Evolutionary conservation across 2,797 vertebrate genomes (phyloP).

Genomic region (Phoeniculus purpureus): DNA sequence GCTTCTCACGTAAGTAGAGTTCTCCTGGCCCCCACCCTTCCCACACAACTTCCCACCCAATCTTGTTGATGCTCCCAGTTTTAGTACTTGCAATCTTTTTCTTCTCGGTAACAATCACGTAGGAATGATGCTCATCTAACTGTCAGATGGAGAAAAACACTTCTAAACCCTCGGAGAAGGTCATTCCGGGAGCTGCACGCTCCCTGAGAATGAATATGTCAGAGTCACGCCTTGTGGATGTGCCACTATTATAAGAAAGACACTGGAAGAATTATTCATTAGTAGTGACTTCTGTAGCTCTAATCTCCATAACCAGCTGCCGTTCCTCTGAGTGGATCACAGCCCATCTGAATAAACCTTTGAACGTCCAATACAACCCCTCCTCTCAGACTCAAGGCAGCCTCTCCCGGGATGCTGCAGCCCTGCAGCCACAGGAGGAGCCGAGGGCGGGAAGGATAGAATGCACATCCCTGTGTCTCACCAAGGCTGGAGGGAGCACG

Average conservation of each 20-base stretch:
- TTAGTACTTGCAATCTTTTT: background rate
- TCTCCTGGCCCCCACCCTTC: background rate
- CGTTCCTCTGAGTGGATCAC: background rate
- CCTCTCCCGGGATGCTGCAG: background rate
- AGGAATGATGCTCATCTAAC: background rate
- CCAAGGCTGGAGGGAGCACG: background rate
- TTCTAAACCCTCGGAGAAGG: background rate
- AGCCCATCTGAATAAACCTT: background rate
- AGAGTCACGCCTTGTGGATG: background rate
- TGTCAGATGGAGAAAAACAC: background rate
- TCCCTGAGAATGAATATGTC: background rate
- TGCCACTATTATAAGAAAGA: background rate
- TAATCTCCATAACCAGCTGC: slow-evolving; percentile 29
- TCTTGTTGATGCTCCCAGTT: background rate
- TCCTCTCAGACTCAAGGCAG: background rate
- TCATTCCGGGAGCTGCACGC: background rate
- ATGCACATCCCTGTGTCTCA: background rate
- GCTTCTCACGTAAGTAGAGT: background rate
- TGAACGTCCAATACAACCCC: background rate
- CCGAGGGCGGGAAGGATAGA: background rate
- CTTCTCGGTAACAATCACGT: background rate
- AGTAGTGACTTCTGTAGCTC: slow-evolving; percentile 8
- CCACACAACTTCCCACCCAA: background rate
- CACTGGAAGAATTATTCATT: slow-evolving; percentile 25
- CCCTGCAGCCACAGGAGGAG: background rate